Percentiles rank a stretch among this genome's conserved stretches.
These are phyloP conservation scores for Triops longicaudatus DNA, from an alignment of 1,140 invertebrate species.

Conservation along the genomic window DNA sequence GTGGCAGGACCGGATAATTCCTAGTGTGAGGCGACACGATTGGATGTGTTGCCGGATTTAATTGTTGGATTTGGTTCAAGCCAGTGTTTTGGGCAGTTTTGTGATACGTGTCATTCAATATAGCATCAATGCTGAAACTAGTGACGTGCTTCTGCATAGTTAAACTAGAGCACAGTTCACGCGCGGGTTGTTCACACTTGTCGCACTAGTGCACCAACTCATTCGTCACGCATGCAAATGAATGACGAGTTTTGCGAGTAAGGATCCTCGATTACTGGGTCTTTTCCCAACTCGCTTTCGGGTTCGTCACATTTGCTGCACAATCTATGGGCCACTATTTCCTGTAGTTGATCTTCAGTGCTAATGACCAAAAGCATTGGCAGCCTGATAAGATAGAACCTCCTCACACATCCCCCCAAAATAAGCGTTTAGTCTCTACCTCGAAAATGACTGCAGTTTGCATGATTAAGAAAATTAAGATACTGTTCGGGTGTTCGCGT, in stretches of 20 bases:
- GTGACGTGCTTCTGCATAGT: neutral
- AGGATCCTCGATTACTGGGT: neutral
- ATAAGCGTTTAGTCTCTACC: neutral
- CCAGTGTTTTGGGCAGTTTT: neutral
- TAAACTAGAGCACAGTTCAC: neutral
- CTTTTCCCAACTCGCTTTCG: neutral
- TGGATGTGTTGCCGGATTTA: neutral
- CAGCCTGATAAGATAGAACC: neutral
- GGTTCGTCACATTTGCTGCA: neutral
- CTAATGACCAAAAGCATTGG: neutral
- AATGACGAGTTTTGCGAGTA: neutral
- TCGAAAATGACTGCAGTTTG: too few relatives aligned
- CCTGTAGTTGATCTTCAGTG: constrained; percentile 6
- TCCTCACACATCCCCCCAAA: neutral
- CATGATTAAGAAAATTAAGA: too few relatives aligned
- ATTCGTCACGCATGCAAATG: constrained; percentile 12
- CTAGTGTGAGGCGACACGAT: neutral
- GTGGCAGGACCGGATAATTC: neutral
- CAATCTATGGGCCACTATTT: constrained; percentile 4
- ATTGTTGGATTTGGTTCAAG: neutral
- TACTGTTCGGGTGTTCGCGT: too few relatives aligned
- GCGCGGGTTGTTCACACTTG: neutral
- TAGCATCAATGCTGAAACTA: neutral
- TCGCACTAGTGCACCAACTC: neutral
- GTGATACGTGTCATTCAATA: neutral